phyloP scores from a whole-genome alignment of 1,140 invertebrate genomes.

The Lutraria rhynchaena region DNA sequence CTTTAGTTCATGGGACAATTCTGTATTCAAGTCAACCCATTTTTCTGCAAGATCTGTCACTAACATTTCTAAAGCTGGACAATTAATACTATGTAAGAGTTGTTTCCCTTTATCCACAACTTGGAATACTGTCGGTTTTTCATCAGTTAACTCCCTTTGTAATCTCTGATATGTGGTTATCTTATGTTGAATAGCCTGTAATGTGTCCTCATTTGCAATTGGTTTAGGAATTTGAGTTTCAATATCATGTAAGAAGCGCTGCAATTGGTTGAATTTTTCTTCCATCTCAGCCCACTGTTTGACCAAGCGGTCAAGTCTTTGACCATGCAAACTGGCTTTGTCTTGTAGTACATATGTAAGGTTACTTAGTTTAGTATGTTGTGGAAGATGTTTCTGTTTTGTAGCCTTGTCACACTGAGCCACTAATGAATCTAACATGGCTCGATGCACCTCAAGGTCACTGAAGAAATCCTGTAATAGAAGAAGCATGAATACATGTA shows the following conservation, averaged over 20 bases:
- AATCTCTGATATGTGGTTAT: conserved; percentile 72
- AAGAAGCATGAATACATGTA: no score
- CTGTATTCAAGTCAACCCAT: conserved; percentile 76
- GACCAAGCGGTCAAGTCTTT: conserved; percentile 75
- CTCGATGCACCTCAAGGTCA: conserved; percentile 78
- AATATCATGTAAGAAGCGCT: conserved; percentile 65
- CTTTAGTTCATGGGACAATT: conserved; percentile 72
- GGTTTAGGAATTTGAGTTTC: conserved; percentile 72
- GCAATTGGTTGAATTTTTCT: conserved; percentile 66
- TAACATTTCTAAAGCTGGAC: conserved; percentile 73
- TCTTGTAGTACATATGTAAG: conserved; percentile 77
- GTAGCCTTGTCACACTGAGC: conserved; percentile 73
- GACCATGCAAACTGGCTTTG: conserved; percentile 77
- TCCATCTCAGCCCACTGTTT: conserved; percentile 77
- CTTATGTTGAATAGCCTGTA: conserved; percentile 73
- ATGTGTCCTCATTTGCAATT: conserved; percentile 68
- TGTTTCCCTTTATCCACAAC: conserved; percentile 79
- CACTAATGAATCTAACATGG: conserved; percentile 77
- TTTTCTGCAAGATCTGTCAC: conserved; percentile 76
- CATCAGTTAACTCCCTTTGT: conserved; percentile 73
- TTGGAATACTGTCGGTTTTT: conserved; percentile 77
- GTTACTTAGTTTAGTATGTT: conserved; percentile 75
- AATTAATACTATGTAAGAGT: conserved; percentile 75
- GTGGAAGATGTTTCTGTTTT: conserved; percentile 65
- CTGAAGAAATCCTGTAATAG: conserved; percentile 80